Conservation (phyloP, 2,888 invertebrate genomes). For the Agrotis puta region DNA sequence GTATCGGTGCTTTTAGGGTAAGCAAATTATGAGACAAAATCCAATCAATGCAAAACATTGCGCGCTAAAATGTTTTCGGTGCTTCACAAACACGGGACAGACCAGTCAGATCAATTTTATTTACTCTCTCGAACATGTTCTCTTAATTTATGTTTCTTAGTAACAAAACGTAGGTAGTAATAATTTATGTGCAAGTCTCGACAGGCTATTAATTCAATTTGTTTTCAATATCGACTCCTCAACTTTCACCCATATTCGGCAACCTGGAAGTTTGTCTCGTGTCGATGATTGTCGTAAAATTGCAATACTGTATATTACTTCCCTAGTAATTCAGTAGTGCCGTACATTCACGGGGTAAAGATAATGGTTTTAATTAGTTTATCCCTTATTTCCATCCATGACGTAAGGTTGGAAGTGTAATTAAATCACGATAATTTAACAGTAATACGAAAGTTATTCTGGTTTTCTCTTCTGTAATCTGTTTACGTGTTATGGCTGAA, state of each 20-base stretch:
- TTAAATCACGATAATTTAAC: not conserved
- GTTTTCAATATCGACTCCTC: conserved; percentile 75
- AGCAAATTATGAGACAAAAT: conserved; percentile 52
- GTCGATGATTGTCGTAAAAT: conserved; percentile 55
- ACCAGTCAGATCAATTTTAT: conserved; percentile 53
- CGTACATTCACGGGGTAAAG: not conserved
- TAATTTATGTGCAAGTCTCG: conserved; percentile 75
- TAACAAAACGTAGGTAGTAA: conserved; percentile 76
- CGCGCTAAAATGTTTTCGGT: conserved; percentile 1
- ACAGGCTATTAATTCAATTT: conserved; percentile 78
- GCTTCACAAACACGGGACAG: conserved; percentile 6
- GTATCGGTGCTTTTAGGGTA: conserved; percentile 68
- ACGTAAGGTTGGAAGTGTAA: not conserved
- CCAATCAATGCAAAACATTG: conserved; percentile 32
- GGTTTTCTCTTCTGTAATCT: not conserved
- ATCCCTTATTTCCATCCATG: not conserved
- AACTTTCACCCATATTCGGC: conserved; percentile 81
- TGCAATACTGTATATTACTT: conserved; percentile 28
- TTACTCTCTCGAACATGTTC: conserved; percentile 55
- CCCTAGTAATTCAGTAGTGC: not conserved
- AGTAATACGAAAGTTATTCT: no score
- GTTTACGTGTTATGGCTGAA: not conserved
- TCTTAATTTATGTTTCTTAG: conserved; percentile 63
- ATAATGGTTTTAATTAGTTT: not conserved
- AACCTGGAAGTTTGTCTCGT: conserved; percentile 64